phyloP scores from a whole-genome alignment of 2,113 vertebrate genomes.

The Phyllopteryx taeniolatus region DNA sequence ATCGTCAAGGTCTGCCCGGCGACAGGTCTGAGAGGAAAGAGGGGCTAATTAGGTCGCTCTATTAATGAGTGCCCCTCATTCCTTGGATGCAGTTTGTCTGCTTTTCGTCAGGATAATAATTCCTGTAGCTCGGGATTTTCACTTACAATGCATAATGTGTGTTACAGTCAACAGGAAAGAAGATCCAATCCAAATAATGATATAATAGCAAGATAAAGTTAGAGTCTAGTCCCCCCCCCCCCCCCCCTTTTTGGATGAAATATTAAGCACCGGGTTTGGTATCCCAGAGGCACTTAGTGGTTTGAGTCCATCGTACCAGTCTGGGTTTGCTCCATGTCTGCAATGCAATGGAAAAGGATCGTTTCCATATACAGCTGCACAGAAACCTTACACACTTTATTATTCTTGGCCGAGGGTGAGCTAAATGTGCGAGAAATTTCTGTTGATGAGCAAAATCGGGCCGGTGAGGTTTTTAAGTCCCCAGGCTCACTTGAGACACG shows the following conservation, averaged over 20 bases:
- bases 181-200: slow-evolving; percentile 19
- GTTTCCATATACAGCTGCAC: slow-evolving; percentile 48
- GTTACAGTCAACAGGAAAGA: slow-evolving; percentile 12
- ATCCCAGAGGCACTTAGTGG: slow-evolving; percentile 34
- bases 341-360: slow-evolving; percentile 50
- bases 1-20: slow-evolving; percentile 14
- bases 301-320: slow-evolving; percentile 37
- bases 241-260: slow-evolving; percentile 16
- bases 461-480: slow-evolving; percentile 31
- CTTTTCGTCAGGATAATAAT: slow-evolving; percentile 27
- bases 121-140: slow-evolving; percentile 16
- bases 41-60: slow-evolving; percentile 18
- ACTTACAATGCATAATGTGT: slow-evolving; percentile 38
- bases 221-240: slow-evolving; percentile 10
- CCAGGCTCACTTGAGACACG: slow-evolving; percentile 43
- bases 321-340: slow-evolving; percentile 46
- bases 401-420: slow-evolving; percentile 63
- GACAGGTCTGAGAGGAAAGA: slow-evolving; percentile 9
- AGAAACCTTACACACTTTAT: slow-evolving; percentile 59
- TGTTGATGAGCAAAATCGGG: slow-evolving; percentile 57
- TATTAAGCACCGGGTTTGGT: slow-evolving; percentile 9
- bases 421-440: slow-evolving; percentile 56
- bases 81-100: slow-evolving; percentile 8
- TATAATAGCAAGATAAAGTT: slow-evolving; percentile 27
- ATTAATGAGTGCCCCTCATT: slow-evolving; percentile 15